A percentile compares a stretch with the other conserved stretches of the same genome.
Conservation (phyloP, 2,113 vertebrate species). For the Varanus salvator region DNA sequence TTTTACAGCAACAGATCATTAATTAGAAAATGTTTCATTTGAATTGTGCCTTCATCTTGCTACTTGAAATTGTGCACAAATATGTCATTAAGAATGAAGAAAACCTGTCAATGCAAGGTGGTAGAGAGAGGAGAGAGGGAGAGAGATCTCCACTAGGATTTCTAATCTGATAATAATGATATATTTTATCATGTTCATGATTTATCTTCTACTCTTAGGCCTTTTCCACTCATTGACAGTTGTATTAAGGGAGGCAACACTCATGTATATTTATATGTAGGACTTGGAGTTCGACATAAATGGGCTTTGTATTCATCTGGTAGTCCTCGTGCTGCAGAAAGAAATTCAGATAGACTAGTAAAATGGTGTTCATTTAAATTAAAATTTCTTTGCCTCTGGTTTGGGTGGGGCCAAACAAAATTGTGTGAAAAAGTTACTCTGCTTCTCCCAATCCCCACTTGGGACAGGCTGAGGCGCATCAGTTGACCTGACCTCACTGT, state of each 20-base stretch:
- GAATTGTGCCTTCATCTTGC: neutral
- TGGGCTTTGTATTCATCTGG: constrained; percentile 20
- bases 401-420: neutral
- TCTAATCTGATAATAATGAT: constrained; percentile 48
- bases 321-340: constrained; percentile 60
- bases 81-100: neutral
- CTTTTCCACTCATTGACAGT: constrained; percentile 44
- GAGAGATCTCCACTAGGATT: constrained; percentile 11
- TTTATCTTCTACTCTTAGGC: constrained; percentile 34
- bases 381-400: constrained; percentile 20
- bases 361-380: constrained; percentile 60
- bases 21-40: constrained; percentile 52
- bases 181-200: constrained; percentile 46
- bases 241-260: constrained; percentile 46
- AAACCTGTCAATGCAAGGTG: neutral
- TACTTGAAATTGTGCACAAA: constrained; percentile 25
- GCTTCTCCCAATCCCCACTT: neutral
- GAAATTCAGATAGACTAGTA: constrained; percentile 41
- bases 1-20: constrained; percentile 41
- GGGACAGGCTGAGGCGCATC: neutral
- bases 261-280: constrained; percentile 44
- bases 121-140: neutral
- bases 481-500: neutral
- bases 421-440: neutral
- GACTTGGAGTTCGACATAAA: neutral